phyloP scores from a whole-genome alignment of 2,888 invertebrate species.

The Mythimna impura region DNA sequence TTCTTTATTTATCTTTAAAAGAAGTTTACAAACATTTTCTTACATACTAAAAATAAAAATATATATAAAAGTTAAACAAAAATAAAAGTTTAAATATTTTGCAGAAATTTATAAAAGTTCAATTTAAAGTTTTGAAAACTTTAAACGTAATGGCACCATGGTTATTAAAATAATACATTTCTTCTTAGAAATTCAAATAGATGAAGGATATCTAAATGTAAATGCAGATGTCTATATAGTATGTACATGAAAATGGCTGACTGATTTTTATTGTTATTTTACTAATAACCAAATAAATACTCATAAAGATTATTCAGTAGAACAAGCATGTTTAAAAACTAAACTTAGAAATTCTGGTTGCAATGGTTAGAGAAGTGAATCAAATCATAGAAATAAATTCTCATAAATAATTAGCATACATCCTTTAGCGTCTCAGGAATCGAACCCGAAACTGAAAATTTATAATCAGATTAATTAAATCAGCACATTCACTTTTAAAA shows the following conservation, averaged over 20 bases:
- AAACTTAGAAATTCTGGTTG: neutral
- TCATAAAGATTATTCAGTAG: neutral
- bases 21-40: constrained; percentile 59
- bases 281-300: constrained; percentile 14
- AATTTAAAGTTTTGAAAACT: constrained; percentile 26
- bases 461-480: neutral
- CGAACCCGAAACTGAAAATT: neutral
- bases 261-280: neutral
- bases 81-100: neutral
- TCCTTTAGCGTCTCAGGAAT: neutral
- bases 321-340: no score
- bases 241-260: constrained; percentile 54
- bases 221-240: constrained; percentile 64
- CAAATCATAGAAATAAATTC: constrained; percentile 11
- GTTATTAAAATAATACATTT: constrained; percentile 71
- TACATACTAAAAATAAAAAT: constrained; percentile 51
- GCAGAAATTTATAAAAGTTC: neutral
- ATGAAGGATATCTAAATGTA: constrained; percentile 74
- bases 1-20: constrained; percentile 55
- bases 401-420: neutral
- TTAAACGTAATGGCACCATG: constrained; percentile 83
- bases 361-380: constrained; percentile 6
- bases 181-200: constrained; percentile 14
- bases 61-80: constrained; percentile 32
- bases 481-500: neutral